These are phyloP conservation scores for Phrynosoma blainvillii DNA, from an alignment of 2,113 vertebrate species.

Conservation along the genomic window DNA sequence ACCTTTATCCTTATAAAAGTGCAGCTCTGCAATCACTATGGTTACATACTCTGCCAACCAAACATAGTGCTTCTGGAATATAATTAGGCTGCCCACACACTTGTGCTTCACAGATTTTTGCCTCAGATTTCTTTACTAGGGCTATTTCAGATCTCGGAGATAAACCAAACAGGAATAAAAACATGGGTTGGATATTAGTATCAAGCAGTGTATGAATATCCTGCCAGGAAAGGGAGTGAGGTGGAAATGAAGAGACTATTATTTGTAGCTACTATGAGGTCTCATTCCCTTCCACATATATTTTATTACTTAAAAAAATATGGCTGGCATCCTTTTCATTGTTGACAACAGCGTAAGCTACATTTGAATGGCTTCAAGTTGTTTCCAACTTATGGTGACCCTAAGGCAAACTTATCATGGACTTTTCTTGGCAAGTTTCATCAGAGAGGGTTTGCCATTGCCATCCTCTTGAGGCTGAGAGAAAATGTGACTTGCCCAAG, in stretches of 20 bases:
- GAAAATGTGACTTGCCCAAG: no score
- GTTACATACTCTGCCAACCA: slow-evolving; percentile 51
- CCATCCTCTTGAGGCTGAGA: no score
- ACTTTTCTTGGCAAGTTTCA: no score
- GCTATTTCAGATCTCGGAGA: slow-evolving; percentile 8
- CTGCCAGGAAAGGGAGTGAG: neutral
- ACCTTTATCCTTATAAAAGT: slow-evolving; percentile 20
- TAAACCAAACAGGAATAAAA: neutral
- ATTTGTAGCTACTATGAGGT: neutral
- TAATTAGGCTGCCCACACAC: neutral
- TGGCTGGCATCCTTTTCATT: no score
- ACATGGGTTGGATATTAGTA: neutral
- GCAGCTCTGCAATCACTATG: slow-evolving; percentile 48
- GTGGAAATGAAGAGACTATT: neutral
- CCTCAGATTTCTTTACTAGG: neutral
- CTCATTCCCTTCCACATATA: neutral
- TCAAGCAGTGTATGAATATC: neutral
- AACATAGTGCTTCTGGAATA: neutral
- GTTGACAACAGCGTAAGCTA: no score
- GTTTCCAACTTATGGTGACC: no score
- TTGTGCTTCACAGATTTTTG: neutral
- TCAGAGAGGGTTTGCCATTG: no score
- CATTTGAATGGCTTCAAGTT: no score
- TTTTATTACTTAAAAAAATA: neutral
- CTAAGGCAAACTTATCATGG: no score